phyloP scores from a whole-genome alignment of 2,888 invertebrate genomes.

The Bedellia somnulentella region DNA sequence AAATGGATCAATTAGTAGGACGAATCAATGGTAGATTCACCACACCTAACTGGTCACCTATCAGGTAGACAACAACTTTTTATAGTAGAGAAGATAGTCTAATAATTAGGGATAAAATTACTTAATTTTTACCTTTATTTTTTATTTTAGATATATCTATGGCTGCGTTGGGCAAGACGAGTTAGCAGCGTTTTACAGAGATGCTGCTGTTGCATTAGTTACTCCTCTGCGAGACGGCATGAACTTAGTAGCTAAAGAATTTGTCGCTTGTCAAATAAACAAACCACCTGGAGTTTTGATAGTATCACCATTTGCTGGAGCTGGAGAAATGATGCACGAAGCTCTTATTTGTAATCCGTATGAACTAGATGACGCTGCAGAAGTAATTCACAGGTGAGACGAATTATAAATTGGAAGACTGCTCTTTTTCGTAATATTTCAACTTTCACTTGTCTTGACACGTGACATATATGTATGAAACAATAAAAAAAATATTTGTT shows the following conservation, averaged over 20 bases:
- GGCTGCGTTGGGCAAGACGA: slow-evolving; percentile 87
- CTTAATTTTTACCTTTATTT: too few species aligned
- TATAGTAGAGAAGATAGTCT: too few species aligned
- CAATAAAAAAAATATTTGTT: too few species aligned
- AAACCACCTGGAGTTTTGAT: slow-evolving; percentile 83
- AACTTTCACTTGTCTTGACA: too few species aligned
- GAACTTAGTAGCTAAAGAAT: slow-evolving; percentile 92
- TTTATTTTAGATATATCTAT: slow-evolving; percentile 70
- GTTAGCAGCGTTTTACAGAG: slow-evolving; percentile 83
- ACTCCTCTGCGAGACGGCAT: slow-evolving; percentile 88
- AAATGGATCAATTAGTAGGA: slow-evolving; percentile 87
- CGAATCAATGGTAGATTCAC: slow-evolving; percentile 87
- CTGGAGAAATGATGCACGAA: slow-evolving; percentile 93
- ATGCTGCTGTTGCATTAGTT: slow-evolving; percentile 83
- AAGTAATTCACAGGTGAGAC: slow-evolving; percentile 81
- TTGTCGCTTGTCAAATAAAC: slow-evolving; percentile 89
- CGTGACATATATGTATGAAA: too few species aligned
- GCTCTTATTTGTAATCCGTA: slow-evolving; percentile 88
- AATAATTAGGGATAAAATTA: background rate
- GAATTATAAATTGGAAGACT: background rate
- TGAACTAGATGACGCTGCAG: slow-evolving; percentile 84
- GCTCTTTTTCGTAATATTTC: too few species aligned
- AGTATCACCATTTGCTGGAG: slow-evolving; percentile 89
- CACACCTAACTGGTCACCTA: slow-evolving; percentile 91
- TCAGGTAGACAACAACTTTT: too few species aligned